A percentile compares a stretch with the other conserved stretches of the same genome.
Evolutionary conservation across 2,888 invertebrate genomes (phyloP).

Genomic region (Lissonota sp.): DNA sequence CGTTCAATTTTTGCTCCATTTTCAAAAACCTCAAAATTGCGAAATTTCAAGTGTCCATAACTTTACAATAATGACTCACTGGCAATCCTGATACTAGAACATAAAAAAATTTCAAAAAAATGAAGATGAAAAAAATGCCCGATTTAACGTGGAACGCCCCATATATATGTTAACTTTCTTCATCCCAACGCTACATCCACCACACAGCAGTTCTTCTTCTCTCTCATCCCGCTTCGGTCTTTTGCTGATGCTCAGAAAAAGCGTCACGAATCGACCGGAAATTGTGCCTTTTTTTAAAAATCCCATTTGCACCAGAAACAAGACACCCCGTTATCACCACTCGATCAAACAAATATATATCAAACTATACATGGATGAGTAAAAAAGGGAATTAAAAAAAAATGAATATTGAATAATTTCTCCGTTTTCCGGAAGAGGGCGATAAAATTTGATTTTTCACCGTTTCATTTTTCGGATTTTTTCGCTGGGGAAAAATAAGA

Average conservation of each 20-base stretch:
- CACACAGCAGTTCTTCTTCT: conserved; percentile 39
- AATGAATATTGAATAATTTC: neutral
- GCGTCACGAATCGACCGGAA: conserved; percentile 81
- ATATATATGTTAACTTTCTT: conserved; percentile 69
- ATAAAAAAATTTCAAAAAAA: too few species aligned
- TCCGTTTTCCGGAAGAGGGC: too few species aligned
- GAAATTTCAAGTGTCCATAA: too few species aligned
- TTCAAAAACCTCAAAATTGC: too few species aligned
- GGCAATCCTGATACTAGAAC: too few species aligned
- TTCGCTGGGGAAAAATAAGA: neutral
- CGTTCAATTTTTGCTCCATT: too few species aligned
- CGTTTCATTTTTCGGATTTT: too few species aligned
- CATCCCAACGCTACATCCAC: conserved; percentile 67
- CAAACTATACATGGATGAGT: neutral
- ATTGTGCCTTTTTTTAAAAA: conserved; percentile 72
- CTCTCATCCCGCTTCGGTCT: conserved; percentile 19
- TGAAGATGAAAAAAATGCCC: too few species aligned
- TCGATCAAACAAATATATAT: neutral
- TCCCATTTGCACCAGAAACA: conserved; percentile 23
- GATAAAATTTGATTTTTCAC: neutral
- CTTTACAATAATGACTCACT: too few species aligned
- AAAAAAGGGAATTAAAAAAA: neutral
- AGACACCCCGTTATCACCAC: conserved; percentile 20
- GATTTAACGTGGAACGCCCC: neutral
- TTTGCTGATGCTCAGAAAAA: conserved; percentile 72